Evolutionary conservation across 2,888 invertebrate genomes (phyloP).

Genomic region (Athalia cordata): DNA sequence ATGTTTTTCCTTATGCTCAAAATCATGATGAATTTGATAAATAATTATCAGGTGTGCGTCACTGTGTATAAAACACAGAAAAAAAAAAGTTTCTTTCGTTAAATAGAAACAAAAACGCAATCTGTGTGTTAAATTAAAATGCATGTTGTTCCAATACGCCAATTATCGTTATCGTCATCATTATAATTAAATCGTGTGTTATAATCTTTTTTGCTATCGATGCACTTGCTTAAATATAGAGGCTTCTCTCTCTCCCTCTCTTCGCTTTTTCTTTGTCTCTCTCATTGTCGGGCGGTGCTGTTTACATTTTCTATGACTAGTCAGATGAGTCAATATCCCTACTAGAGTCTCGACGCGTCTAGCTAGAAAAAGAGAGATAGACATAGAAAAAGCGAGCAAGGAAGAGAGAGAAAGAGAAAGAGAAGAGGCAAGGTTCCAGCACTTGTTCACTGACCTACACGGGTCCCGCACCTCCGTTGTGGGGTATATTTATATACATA

Average conservation of each 20-base stretch:
- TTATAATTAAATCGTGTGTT: too few relatives aligned
- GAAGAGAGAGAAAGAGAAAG: slow-evolving; percentile 52
- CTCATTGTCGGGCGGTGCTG: slow-evolving; percentile 19
- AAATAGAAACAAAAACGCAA: too few relatives aligned
- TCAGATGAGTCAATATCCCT: slow-evolving; percentile 69
- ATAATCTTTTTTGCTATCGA: too few relatives aligned
- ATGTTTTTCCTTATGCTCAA: neutral
- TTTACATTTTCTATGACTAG: slow-evolving; percentile 62
- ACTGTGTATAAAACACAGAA: neutral
- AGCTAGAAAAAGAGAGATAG: slow-evolving; percentile 6
- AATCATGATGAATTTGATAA: slow-evolving; percentile 1
- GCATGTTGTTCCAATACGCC: too few relatives aligned
- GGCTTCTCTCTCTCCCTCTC: too few relatives aligned
- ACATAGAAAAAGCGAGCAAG: slow-evolving; percentile 46
- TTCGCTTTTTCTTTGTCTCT: neutral
- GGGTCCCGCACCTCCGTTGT: neutral
- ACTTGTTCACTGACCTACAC: slow-evolving; percentile 38
- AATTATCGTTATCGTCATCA: too few relatives aligned
- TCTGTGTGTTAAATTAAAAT: too few relatives aligned
- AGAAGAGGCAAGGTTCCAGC: slow-evolving; percentile 14
- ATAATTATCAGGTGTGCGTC: neutral
- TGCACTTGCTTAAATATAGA: too few relatives aligned
- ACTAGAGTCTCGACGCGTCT: slow-evolving; percentile 25
- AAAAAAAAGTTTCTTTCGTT: too few relatives aligned
- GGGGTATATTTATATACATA: neutral